phyloP scores from a whole-genome alignment of 2,797 vertebrate genomes.

The Hypotaenidia okinawae region DNA sequence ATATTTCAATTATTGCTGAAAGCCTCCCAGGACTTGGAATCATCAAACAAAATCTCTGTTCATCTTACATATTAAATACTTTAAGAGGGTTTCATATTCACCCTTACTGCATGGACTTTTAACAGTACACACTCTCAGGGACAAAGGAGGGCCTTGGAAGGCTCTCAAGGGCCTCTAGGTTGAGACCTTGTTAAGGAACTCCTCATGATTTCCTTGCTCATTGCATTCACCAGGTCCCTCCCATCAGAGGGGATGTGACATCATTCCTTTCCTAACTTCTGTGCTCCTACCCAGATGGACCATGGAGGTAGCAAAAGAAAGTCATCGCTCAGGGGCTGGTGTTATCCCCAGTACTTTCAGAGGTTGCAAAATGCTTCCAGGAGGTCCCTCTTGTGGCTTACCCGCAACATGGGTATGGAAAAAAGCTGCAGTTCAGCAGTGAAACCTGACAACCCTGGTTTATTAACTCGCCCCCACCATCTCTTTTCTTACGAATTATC shows the following conservation, averaged over 20 bases:
- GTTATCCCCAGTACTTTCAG: not conserved
- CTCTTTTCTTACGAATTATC: not conserved
- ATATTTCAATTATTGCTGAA: not conserved
- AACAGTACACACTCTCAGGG: not conserved
- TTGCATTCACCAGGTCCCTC: not conserved
- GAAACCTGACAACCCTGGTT: not conserved
- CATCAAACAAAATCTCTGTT: not conserved
- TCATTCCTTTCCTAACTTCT: not conserved
- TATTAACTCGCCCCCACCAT: not conserved
- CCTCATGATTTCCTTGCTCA: not conserved
- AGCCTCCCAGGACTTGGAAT: not conserved
- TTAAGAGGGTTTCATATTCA: not conserved
- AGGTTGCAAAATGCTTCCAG: not conserved
- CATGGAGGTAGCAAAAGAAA: not conserved
- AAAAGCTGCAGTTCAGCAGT: not conserved
- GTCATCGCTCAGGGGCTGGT: not conserved
- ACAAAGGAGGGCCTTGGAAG: not conserved
- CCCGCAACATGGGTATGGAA: not conserved
- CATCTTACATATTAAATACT: not conserved
- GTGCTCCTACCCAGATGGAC: not conserved
- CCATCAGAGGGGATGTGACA: not conserved
- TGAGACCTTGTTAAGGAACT: not conserved
- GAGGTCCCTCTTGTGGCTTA: slow-evolving; percentile 49
- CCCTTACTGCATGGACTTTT: not conserved
- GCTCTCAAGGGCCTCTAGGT: not conserved